Evolutionary conservation across 2,797 vertebrate species (phyloP).

Genomic region (Melanotaenia parkinsoni): DNA sequence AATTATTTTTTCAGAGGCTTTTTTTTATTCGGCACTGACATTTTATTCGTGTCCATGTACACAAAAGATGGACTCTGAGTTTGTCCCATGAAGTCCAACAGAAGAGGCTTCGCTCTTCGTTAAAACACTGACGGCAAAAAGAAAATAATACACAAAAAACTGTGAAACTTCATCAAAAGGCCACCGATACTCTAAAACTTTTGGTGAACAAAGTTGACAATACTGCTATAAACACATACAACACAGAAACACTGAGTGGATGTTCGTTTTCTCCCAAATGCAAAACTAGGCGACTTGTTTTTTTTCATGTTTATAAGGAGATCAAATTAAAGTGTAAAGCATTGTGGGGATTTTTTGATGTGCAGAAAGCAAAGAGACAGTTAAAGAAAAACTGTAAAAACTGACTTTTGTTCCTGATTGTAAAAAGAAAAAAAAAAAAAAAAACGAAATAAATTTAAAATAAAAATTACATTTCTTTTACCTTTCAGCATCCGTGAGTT

Average conservation of each 20-base stretch:
- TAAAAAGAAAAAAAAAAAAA: background rate
- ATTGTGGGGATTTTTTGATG: slow-evolving; percentile 56
- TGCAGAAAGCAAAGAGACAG: slow-evolving; percentile 11
- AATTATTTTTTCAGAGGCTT: slow-evolving; percentile 33
- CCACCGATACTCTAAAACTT: slow-evolving; percentile 46
- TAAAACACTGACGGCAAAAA: slow-evolving; percentile 7
- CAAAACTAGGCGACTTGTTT: background rate
- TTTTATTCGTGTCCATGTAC: slow-evolving; percentile 51
- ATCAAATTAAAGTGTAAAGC: slow-evolving; percentile 41
- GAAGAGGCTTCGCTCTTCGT: slow-evolving; percentile 23
- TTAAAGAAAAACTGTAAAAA: background rate
- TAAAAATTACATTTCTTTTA: background rate
- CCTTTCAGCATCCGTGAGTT: background rate
- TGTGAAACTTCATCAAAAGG: slow-evolving; percentile 43
- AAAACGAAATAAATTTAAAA: background rate
- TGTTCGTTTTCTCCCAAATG: slow-evolving; percentile 11
- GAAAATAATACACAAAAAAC: background rate
- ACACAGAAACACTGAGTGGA: slow-evolving; percentile 35
- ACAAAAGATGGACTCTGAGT: slow-evolving; percentile 31
- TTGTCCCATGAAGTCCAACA: slow-evolving; percentile 35
- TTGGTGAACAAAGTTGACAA: slow-evolving; percentile 66
- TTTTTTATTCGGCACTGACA: slow-evolving; percentile 43
- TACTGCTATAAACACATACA: slow-evolving; percentile 47
- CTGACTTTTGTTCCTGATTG: background rate
- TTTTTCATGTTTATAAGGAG: background rate